Conservation (phyloP, 2,797 vertebrate genomes). For the Discoglossus pictus region DNA sequence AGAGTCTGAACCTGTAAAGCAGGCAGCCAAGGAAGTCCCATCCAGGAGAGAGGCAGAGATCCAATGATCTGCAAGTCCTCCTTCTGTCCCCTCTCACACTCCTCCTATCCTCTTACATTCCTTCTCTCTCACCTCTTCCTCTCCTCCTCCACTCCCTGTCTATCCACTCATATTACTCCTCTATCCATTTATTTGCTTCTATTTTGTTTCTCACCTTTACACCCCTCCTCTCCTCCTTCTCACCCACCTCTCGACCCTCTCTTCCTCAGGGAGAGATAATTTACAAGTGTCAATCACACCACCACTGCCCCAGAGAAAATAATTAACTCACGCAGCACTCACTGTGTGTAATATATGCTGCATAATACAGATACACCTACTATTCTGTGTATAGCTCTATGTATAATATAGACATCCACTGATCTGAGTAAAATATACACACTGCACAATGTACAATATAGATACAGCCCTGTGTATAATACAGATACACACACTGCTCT, state of each 20-base stretch:
- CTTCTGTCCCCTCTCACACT: conserved; percentile 11
- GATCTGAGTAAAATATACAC: not conserved
- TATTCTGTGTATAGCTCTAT: not conserved
- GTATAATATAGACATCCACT: not conserved
- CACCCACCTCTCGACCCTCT: not conserved
- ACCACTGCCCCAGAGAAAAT: not conserved
- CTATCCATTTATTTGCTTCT: no score
- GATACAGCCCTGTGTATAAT: not conserved
- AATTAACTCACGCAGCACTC: conserved; percentile 1
- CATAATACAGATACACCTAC: not conserved
- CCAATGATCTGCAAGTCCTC: conserved; percentile 39
- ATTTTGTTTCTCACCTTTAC: no score
- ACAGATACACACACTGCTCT: not conserved
- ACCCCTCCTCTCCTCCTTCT: not conserved
- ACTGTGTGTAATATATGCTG: not conserved
- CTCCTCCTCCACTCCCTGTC: conserved; percentile 12
- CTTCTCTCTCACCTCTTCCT: conserved; percentile 16
- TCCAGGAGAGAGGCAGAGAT: conserved; percentile 19
- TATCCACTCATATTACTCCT: conserved; percentile 8
- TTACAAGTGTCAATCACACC: conserved; percentile 35
- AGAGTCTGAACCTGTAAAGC: conserved; percentile 32
- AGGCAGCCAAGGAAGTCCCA: conserved; percentile 20
- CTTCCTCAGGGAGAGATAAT: conserved; percentile 3
- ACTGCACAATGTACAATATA: not conserved
- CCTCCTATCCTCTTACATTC: conserved; percentile 20